Percentiles rank a stretch among this genome's conserved stretches.
Evolutionary conservation across 2,113 vertebrate species (phyloP).

Genomic region (Elephantulus edwardii): DNA sequence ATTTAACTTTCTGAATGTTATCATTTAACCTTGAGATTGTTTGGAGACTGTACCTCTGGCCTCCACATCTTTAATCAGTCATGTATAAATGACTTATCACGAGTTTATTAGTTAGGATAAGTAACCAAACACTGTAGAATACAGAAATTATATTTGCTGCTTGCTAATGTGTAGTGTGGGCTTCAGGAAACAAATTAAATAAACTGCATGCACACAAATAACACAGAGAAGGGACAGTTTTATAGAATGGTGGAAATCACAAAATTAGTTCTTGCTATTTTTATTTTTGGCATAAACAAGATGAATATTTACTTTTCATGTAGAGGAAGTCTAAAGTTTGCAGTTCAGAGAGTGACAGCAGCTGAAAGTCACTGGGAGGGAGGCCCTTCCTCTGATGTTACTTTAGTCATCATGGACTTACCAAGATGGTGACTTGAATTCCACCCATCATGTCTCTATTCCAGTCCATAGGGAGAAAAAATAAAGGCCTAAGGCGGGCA

Average conservation of each 20-base stretch:
- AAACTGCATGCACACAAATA: slow-evolving; percentile 7
- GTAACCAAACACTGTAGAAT: not conserved
- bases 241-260: not conserved
- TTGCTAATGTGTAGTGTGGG: not conserved
- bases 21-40: not conserved
- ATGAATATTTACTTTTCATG: not conserved
- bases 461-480: not conserved
- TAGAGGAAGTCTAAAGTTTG: not conserved
- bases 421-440: too few relatives aligned
- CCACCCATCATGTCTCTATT: too few relatives aligned
- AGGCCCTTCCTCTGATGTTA: too few relatives aligned
- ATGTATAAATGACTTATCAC: not conserved
- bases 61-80: not conserved
- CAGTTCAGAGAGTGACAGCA: not conserved
- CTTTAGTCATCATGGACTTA: not conserved
- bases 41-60: not conserved
- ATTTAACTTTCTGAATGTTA: not conserved
- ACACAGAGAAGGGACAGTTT: not conserved
- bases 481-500: not conserved
- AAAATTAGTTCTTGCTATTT: slow-evolving; percentile 2
- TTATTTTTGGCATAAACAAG: not conserved
- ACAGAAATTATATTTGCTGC: not conserved
- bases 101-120: not conserved
- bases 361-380: not conserved
- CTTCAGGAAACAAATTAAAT: slow-evolving; percentile 33